A percentile compares a stretch with the other conserved stretches of the same genome.
Conservation (phyloP, 2,888 invertebrate species). For the Cistogaster globosa region DNA sequence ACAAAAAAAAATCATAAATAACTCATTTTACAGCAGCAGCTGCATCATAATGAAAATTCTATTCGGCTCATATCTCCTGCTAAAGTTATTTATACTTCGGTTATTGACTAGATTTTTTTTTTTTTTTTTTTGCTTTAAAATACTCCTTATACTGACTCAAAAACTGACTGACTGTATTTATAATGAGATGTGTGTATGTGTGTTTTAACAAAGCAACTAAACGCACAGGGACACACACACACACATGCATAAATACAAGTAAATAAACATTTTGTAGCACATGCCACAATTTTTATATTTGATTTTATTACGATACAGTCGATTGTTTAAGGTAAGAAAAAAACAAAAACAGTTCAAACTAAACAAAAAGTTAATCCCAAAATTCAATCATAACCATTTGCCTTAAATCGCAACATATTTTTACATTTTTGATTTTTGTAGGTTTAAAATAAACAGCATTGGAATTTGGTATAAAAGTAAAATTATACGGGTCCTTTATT, state of each 20-base stretch:
- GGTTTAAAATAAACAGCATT: not conserved
- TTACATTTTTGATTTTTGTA: not conserved
- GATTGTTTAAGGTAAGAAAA: constrained; percentile 5
- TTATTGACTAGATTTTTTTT: constrained; percentile 43
- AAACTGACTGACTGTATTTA: constrained; percentile 48
- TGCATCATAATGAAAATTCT: constrained; percentile 54
- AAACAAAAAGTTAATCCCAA: constrained; percentile 6
- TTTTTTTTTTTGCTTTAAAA: not conserved
- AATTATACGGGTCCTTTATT: constrained; percentile 45
- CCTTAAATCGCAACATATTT: constrained; percentile 21
- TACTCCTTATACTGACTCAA: constrained; percentile 23
- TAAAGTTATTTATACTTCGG: constrained; percentile 9
- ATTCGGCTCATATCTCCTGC: constrained; percentile 23
- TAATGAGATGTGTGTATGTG: constrained; percentile 10
- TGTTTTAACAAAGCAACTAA: constrained; percentile 22
- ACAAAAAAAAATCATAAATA: constrained; percentile 67
- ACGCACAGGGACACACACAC: not conserved
- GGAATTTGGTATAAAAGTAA: constrained; percentile 17
- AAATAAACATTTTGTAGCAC: constrained; percentile 54
- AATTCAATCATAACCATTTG: constrained; percentile 27
- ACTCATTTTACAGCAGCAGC: constrained; percentile 70
- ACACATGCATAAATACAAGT: not conserved
- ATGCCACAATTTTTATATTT: constrained; percentile 67
- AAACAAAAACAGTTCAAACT: not conserved
- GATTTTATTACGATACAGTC: constrained; percentile 61